Base-by-base conservation (phyloP, 2,113 vertebrate species). In the Phoxinus phoxinus region DNA sequence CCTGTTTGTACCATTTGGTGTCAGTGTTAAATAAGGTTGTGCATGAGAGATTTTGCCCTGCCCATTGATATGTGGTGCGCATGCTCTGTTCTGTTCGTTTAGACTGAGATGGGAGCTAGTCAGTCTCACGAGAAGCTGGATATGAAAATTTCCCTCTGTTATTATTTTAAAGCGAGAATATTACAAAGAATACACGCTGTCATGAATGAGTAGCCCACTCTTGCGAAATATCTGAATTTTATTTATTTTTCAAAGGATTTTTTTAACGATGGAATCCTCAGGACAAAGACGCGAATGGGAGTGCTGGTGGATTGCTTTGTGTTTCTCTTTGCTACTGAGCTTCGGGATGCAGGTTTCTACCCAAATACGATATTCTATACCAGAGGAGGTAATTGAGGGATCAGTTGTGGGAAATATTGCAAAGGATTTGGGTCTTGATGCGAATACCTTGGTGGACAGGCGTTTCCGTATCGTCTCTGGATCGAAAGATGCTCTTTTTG, bases 361-460 rank as follows among this genome's bases (percentile, higher is more conserved):
- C 2, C 81, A 89, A 25, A 37, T 86, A 65, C 85, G 78, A n/a
- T 91, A 84, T 85, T 86, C 89, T 3, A 58, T 94, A 25, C 23
- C 85, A 3, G 94, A 94, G 67, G 94, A 94, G 88, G 83, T 56
- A 51, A 88, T 90, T 65, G 63, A 81, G 41, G 92, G 92, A n/a
- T 86, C 85, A 85, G 76, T 89, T 79, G 94, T 96, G 83, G 89
- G 89, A 80, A 87, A 90, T 53, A 44, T 88, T 8, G 88, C 89
- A 11, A 91, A 75, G 25, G 93, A 94, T 83, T 58, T 94, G 71
- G 90, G 91, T 27, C 77, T 93, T n/a, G 87, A 76, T 53, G 48
- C 84, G 35, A 59, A 56, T 4, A 84, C 90, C 80, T 88, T 94
- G 32, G 56, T 25, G 0, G 87, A 88, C 27, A 88, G 77, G 1